These are phyloP conservation scores for Arrhamphus sclerolepis DNA, from an alignment of 2,797 vertebrate species.

Conservation along the genomic window DNA sequence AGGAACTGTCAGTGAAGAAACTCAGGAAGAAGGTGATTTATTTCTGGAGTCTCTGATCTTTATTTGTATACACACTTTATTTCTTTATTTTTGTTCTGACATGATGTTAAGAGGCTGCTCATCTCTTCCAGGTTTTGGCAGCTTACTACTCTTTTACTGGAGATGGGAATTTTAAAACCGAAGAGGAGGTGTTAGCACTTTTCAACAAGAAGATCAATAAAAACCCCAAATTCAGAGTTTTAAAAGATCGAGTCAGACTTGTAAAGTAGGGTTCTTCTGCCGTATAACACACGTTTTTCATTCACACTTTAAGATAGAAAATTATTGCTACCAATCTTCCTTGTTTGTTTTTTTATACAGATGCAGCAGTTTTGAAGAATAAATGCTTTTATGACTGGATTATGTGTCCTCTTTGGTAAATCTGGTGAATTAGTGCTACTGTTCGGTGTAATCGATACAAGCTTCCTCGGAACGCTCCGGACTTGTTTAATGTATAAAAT, in stretches of 20 bases:
- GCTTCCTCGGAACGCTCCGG: conserved; percentile 13
- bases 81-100: not conserved
- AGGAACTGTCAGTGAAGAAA: conserved; percentile 91
- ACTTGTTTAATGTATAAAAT: conserved; percentile 61
- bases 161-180: conserved; percentile 81
- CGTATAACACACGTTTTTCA: conserved; percentile 7
- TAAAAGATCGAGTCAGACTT: conserved; percentile 91
- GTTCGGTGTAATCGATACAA: conserved; percentile 15
- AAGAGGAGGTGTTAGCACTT: conserved; percentile 84
- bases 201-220: conserved; percentile 93
- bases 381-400: conserved; percentile 54
- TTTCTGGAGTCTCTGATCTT: not conserved
- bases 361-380: conserved; percentile 49
- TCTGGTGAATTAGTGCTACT: not conserved
- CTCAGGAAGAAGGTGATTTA: conserved; percentile 90
- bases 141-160: conserved; percentile 85
- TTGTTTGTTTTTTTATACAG: conserved; percentile 47
- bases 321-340: conserved; percentile 3
- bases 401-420: not conserved
- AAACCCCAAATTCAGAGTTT: conserved; percentile 89
- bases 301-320: conserved; percentile 37
- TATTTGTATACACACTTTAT: not conserved
- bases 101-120: conserved; percentile 1
- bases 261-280: conserved; percentile 75
- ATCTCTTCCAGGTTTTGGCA: conserved; percentile 85